Evolutionary conservation across 2,888 invertebrate species (phyloP).

Genomic region (Limulus polyphemus): DNA sequence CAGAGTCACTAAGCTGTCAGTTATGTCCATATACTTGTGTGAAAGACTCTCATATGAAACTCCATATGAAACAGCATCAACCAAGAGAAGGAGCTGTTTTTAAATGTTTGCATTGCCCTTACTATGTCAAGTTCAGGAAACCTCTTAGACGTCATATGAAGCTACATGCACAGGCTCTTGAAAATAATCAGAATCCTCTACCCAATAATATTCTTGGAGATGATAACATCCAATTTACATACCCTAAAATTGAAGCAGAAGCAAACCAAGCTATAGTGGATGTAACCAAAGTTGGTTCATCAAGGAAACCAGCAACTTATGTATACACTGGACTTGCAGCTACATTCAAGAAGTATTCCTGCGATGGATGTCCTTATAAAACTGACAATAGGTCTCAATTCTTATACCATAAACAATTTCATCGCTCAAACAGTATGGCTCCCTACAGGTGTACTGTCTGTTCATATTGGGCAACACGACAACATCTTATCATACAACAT

Average conservation of each 20-base stretch:
- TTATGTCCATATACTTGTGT: constrained; percentile 59
- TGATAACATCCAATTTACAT: too few relatives aligned
- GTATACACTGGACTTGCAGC: too few relatives aligned
- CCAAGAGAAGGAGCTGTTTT: constrained; percentile 51
- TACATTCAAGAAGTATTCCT: constrained; percentile 42
- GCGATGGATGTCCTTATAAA: constrained; percentile 67
- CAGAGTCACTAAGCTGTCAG: constrained; percentile 40
- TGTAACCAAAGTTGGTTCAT: too few relatives aligned
- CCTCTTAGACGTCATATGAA: constrained; percentile 53
- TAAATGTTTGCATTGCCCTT: constrained; percentile 69
- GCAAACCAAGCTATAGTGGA: too few relatives aligned
- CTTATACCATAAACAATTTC: constrained; percentile 74
- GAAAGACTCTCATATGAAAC: constrained; percentile 47
- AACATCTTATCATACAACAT: constrained; percentile 67
- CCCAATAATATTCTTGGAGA: too few relatives aligned
- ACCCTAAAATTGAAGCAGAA: too few relatives aligned
- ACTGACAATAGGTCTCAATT: constrained; percentile 75
- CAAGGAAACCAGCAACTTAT: too few relatives aligned
- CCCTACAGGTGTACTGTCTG: constrained; percentile 67
- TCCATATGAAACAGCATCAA: constrained; percentile 57
- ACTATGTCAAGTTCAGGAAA: constrained; percentile 40
- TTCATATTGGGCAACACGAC: constrained; percentile 65
- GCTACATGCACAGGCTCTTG: constrained; percentile 40
- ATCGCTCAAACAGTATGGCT: constrained; percentile 52
- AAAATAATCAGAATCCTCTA: too few relatives aligned